Evolutionary conservation across 2,888 invertebrate species (phyloP).

Genomic region (Agrochola lychnidis): DNA sequence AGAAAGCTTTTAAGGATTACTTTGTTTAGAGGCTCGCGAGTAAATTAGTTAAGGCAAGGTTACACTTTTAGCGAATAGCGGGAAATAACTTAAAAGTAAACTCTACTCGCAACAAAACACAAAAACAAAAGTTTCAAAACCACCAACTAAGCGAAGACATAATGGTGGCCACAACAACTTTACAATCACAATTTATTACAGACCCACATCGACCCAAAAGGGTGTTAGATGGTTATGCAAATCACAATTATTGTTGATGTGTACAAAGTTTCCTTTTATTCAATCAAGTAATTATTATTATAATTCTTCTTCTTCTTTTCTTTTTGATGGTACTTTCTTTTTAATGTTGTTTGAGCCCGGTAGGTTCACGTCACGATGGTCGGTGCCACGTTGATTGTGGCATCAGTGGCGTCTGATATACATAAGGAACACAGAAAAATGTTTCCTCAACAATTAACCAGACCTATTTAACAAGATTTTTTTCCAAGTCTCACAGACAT

Average conservation of each 20-base stretch:
- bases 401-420: too few relatives aligned
- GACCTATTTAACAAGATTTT: neutral
- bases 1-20: conserved; percentile 68
- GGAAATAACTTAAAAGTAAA: neutral
- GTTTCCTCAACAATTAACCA: neutral
- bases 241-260: neutral
- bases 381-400: too few relatives aligned
- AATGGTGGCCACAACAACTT: neutral
- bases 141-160: too few relatives aligned
- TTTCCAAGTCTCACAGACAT: neutral
- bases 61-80: conserved; percentile 27
- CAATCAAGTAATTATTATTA: too few relatives aligned
- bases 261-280: neutral
- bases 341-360: too few relatives aligned
- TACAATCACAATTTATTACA: neutral
- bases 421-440: neutral
- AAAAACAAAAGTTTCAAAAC: neutral
- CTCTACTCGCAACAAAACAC: neutral
- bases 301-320: too few relatives aligned
- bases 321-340: too few relatives aligned
- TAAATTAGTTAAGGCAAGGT: conserved; percentile 45
- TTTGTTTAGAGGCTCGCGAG: conserved; percentile 56
- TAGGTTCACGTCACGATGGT: too few relatives aligned
- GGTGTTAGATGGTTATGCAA: neutral
- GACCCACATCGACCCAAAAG: neutral